These are phyloP conservation scores for Agriopis aurantiaria DNA, from an alignment of 2,888 invertebrate species.

Conservation along the genomic window DNA sequence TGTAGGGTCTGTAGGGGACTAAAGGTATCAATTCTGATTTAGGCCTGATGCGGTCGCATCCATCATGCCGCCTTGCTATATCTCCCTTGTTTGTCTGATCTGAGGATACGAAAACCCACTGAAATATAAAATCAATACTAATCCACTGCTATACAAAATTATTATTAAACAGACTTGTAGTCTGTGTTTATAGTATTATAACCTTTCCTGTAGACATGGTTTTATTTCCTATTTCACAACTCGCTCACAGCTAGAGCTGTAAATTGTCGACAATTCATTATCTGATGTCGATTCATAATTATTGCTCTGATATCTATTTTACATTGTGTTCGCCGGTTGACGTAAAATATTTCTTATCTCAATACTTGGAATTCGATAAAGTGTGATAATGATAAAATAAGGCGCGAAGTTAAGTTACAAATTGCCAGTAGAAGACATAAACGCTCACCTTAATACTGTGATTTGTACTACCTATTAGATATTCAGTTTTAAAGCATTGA, in stretches of 20 bases:
- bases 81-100: too few relatives aligned
- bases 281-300: constrained; percentile 47
- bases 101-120: background rate
- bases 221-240: constrained; percentile 53
- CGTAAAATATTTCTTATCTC: constrained; percentile 56
- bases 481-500: constrained; percentile 9
- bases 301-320: constrained; percentile 47
- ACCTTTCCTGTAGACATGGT: constrained; percentile 30
- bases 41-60: too few relatives aligned
- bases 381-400: constrained; percentile 35
- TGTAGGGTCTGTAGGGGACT: too few relatives aligned
- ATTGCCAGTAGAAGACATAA: constrained; percentile 31
- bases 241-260: constrained; percentile 51
- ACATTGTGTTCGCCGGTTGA: constrained; percentile 43
- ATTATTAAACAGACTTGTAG: background rate
- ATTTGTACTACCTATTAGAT: constrained; percentile 21
- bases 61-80: too few relatives aligned
- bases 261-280: constrained; percentile 47
- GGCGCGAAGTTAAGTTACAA: constrained; percentile 33
- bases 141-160: background rate
- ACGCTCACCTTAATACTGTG: constrained; percentile 25
- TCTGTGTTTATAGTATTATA: background rate
- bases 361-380: constrained; percentile 55
- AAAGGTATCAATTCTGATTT: too few relatives aligned
- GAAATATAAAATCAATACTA: background rate